Percentiles rank a stretch among this genome's conserved stretches.
Evolutionary conservation across 2,797 vertebrate genomes (phyloP).

Genomic region (Phaenicophaeus curvirostris): DNA sequence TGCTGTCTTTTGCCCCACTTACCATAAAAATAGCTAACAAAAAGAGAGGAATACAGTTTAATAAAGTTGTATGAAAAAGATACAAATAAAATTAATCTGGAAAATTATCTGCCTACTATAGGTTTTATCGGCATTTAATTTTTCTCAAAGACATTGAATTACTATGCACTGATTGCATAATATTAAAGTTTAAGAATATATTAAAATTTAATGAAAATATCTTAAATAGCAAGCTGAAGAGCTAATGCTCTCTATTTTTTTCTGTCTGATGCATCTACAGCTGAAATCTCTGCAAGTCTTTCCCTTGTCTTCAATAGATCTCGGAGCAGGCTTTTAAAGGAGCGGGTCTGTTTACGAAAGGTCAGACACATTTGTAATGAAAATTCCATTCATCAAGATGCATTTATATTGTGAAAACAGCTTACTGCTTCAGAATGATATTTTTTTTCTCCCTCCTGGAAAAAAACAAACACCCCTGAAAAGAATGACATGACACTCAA

Average conservation of each 20-base stretch:
- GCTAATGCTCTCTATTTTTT: background rate
- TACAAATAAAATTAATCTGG: conserved; percentile 20
- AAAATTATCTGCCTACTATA: background rate
- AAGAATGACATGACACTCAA: background rate
- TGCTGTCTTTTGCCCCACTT: background rate
- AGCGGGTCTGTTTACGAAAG: conserved; percentile 32
- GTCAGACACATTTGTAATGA: conserved; percentile 46
- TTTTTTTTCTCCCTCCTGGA: background rate
- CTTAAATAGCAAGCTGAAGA: conserved; percentile 26
- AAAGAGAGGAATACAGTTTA: background rate
- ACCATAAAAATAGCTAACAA: background rate
- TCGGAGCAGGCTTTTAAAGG: conserved; percentile 24
- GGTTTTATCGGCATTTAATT: conserved; percentile 35
- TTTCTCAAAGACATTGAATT: conserved; percentile 39
- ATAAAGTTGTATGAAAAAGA: conserved; percentile 1
- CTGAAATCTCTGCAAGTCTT: background rate
- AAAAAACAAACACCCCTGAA: background rate
- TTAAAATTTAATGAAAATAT: conserved; percentile 36
- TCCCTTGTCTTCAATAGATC: background rate
- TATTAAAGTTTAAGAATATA: conserved; percentile 36
- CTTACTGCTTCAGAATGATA: background rate
- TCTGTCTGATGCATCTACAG: background rate
- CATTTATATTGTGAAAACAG: conserved; percentile 21
- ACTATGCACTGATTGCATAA: background rate
- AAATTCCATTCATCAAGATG: conserved; percentile 49